A percentile compares a stretch with the other conserved stretches of the same genome.
Evolutionary conservation across 2,888 invertebrate genomes (phyloP).

Genomic region (Lucinisca nassula): DNA sequence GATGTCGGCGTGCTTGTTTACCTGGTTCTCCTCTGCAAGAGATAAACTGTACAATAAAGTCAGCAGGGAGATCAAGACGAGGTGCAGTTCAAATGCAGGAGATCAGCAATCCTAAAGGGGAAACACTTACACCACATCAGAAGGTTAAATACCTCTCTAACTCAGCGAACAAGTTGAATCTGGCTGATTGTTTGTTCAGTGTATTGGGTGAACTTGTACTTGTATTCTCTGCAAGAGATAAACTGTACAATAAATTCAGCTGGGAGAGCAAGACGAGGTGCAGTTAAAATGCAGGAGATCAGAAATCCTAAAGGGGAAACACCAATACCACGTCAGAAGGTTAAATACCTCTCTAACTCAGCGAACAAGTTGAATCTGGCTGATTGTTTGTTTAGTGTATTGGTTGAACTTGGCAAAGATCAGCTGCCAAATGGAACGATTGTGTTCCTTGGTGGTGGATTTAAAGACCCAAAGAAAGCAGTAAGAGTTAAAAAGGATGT

Average conservation of each 20-base stretch:
- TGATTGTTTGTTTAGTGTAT: not conserved
- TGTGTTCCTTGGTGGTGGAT: constrained; percentile 12
- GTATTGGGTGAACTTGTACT: not conserved
- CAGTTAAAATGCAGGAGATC: constrained; percentile 12
- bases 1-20: not conserved
- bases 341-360: not conserved
- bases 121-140: not conserved
- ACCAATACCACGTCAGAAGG: not conserved
- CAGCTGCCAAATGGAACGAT: not conserved
- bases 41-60: too few relatives aligned
- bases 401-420: not conserved
- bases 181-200: not conserved
- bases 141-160: not conserved
- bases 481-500: not conserved
- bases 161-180: not conserved
- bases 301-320: constrained; percentile 11
- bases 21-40: too few relatives aligned
- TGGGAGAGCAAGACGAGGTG: too few relatives aligned
- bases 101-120: constrained; percentile 3
- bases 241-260: too few relatives aligned
- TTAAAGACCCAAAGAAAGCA: constrained; percentile 8
- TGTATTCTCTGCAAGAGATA: too few relatives aligned
- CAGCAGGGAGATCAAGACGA: too few relatives aligned
- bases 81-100: too few relatives aligned
- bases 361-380: not conserved